Percentiles rank a stretch among this genome's conserved stretches.
These are phyloP conservation scores for Collichthys lucidus DNA, from an alignment of 2,113 vertebrate species.

Conservation along the genomic window DNA sequence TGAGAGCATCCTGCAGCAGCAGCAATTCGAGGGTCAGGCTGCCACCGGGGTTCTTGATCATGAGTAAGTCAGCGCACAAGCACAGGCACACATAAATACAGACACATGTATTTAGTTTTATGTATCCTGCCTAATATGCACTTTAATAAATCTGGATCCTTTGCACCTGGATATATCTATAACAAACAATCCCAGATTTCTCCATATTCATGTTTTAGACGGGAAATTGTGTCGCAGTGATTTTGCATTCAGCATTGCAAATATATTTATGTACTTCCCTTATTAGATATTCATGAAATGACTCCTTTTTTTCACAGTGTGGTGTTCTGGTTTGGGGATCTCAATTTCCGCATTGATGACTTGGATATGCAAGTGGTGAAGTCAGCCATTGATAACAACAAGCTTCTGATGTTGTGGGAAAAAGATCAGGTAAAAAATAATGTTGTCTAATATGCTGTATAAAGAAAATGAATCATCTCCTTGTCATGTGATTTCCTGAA, in stretches of 20 bases:
- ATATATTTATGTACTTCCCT: not conserved
- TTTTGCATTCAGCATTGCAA: not conserved
- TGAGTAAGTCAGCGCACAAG: slow-evolving; percentile 84
- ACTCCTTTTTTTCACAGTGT: slow-evolving; percentile 83
- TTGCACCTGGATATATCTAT: not conserved
- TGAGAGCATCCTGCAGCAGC: slow-evolving; percentile 96
- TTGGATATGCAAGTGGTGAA: slow-evolving; percentile 95
- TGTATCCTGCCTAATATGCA: not conserved
- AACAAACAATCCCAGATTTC: not conserved
- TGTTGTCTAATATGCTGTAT: not conserved
- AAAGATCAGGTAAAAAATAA: slow-evolving; percentile 92
- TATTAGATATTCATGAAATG: not conserved
- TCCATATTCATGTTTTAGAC: not conserved
- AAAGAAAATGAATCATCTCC: not conserved
- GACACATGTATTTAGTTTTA: not conserved
- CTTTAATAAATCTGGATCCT: not conserved
- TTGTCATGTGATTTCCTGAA: slow-evolving; percentile 1
- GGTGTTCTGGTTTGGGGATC: slow-evolving; percentile 98
- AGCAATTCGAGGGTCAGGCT: slow-evolving; percentile 92
- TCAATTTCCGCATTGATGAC: slow-evolving; percentile 97
- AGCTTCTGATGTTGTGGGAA: slow-evolving; percentile 90
- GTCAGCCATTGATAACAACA: slow-evolving; percentile 92
- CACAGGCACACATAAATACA: not conserved
- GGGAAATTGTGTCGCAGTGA: not conserved
- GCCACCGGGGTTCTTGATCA: slow-evolving; percentile 95